These are phyloP conservation scores for Nysson spinosus DNA, from an alignment of 2,888 invertebrate genomes.

Conservation along the genomic window DNA sequence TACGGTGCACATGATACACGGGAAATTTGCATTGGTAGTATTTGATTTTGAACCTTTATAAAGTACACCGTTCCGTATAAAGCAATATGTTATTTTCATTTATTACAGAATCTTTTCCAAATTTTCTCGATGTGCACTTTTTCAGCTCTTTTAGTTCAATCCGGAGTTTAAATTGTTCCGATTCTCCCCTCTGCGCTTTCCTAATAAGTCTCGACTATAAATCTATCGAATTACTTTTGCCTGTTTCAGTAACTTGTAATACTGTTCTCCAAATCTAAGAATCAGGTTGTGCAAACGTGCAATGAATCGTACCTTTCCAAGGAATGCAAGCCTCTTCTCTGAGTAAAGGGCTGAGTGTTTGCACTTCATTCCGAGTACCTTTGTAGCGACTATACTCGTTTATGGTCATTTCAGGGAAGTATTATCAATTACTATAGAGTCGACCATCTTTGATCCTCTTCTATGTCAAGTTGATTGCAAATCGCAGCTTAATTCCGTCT, in stretches of 20 bases:
- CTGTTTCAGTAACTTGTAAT: constrained; percentile 37
- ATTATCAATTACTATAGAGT: constrained; percentile 69
- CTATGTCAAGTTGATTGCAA: background rate
- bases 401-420: constrained; percentile 64
- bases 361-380: constrained; percentile 49
- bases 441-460: constrained; percentile 37
- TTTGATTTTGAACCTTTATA: too few relatives aligned
- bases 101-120: too few relatives aligned
- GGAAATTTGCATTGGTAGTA: too few relatives aligned
- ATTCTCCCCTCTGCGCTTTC: constrained; percentile 21
- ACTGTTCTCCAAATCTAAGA: constrained; percentile 32
- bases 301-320: constrained; percentile 38
- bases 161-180: constrained; percentile 26
- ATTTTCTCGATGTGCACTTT: too few relatives aligned
- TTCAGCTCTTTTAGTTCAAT: too few relatives aligned
- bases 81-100: too few relatives aligned
- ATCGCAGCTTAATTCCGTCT: constrained; percentile 4
- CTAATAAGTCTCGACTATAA: constrained; percentile 47
- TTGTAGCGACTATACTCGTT: constrained; percentile 52
- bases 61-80: too few relatives aligned
- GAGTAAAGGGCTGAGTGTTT: constrained; percentile 29
- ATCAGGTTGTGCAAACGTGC: constrained; percentile 37
- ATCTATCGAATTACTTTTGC: constrained; percentile 43
- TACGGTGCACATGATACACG: too few relatives aligned
- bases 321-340: constrained; percentile 20